Evolutionary conservation across 1,140 invertebrate species (phyloP), one percentile per base, ranked within the genome.

Genomic region (Schlechtendalia chinensis): DNA sequence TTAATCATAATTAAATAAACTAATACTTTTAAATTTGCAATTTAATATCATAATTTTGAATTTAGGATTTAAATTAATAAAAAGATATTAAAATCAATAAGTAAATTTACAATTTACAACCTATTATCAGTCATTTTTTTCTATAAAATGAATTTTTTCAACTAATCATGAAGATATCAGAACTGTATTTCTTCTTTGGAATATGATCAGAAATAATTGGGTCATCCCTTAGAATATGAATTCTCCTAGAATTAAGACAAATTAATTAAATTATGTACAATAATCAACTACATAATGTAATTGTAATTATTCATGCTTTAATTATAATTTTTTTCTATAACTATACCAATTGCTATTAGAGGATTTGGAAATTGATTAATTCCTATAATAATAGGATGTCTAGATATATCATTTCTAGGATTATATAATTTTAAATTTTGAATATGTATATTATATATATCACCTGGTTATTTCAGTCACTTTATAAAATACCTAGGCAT

Each of bases 391-490:
- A 63, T 63, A 63, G 27, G 29, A 29, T 61, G 56, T 56, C 58
- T 32, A 0, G 32, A 65, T 65, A 65, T 65, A 65, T 65, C 63
- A 12, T 65, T 65, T 10, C 63, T 32, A 39, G 29, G 32, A 45
- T 45, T 65, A 65, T 45, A 65, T 45, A 65, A 65, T 45, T 45
- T 65, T 22, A 65, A 17, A n/a, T 65, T 65, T 12, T 65, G 63
- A 65, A 12, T 65, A 12, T 5, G n/a, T n/a, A n/a, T n/a, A n/a
- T n/a, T n/a, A n/a, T n/a, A n/a, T n/a, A n/a, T n/a, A n/a, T n/a
- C n/a, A n/a, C n/a, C n/a, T n/a, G n/a, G n/a, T n/a, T n/a, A n/a
- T n/a, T n/a, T n/a, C n/a, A n/a, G n/a, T n/a, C n/a, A n/a, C n/a
- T n/a, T n/a, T n/a, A n/a, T n/a, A n/a, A n/a, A n/a, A n/a, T n/a